Conservation (phyloP, 2,113 vertebrate genomes). For the Bufo gargarizans region DNA sequence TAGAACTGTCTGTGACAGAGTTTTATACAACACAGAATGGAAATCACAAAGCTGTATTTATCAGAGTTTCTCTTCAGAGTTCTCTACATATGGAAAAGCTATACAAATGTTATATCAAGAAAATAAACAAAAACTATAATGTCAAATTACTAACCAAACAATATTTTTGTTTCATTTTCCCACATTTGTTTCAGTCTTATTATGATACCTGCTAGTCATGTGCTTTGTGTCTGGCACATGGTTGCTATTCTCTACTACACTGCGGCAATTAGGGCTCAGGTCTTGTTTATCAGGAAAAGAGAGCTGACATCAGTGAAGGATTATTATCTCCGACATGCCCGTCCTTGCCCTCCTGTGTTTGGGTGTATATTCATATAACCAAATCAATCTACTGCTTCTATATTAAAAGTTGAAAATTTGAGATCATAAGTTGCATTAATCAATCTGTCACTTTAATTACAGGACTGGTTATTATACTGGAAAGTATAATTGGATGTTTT, state of each 20-base stretch:
- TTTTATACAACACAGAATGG: neutral
- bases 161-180: conserved; percentile 11
- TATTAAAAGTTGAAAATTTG: conserved; percentile 11
- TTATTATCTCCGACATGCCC: conserved; percentile 38
- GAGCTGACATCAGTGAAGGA: conserved; percentile 40
- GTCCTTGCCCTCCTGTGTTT: conserved; percentile 21
- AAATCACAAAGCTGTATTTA: no score
- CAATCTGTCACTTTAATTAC: conserved; percentile 22
- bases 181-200: conserved; percentile 4
- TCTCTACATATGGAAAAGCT: neutral
- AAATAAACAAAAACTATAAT: neutral
- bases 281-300: conserved; percentile 40
- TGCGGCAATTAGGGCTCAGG: neutral
- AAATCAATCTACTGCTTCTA: conserved; percentile 11
- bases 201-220: neutral
- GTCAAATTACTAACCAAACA: neutral
- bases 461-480: neutral
- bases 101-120: neutral
- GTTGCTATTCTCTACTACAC: neutral
- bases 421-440: conserved; percentile 8
- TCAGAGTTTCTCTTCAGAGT: no score
- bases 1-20: neutral
- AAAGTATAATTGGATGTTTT: neutral
- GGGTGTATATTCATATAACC: conserved; percentile 37
- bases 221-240: conserved; percentile 11